These are phyloP conservation scores for Microcaecilia unicolor DNA, from an alignment of 2,797 vertebrate genomes.

Conservation along the genomic window DNA sequence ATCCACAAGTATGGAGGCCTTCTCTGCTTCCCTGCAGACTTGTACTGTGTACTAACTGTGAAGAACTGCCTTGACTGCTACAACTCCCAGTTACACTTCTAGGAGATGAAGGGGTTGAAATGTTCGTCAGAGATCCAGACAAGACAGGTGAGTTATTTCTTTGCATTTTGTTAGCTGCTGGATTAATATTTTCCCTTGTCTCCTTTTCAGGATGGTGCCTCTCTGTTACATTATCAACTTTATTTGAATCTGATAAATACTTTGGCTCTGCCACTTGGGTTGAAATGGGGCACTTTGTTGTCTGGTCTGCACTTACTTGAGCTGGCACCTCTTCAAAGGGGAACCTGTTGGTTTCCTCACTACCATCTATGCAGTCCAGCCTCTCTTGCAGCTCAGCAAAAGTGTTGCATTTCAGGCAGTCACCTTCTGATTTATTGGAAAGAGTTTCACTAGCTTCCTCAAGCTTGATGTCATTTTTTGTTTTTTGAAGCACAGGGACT, in stretches of 20 bases:
- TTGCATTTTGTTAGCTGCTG: slow-evolving; percentile 54
- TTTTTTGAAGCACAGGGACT: slow-evolving; percentile 84
- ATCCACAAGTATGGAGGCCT: slow-evolving; percentile 68
- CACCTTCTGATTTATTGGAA: slow-evolving; percentile 59
- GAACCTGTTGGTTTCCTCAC: slow-evolving; percentile 71
- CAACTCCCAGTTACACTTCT: slow-evolving; percentile 70
- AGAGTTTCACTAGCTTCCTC: slow-evolving; percentile 33
- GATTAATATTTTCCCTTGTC: slow-evolving; percentile 65
- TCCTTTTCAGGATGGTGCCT: slow-evolving; percentile 61
- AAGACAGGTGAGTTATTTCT: slow-evolving; percentile 54
- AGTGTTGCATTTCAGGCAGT: slow-evolving; percentile 93
- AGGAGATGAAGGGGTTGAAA: slow-evolving; percentile 63
- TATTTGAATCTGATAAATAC: slow-evolving; percentile 39
- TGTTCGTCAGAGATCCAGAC: slow-evolving; percentile 22
- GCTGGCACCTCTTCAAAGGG: slow-evolving; percentile 68
- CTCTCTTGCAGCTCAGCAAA: slow-evolving; percentile 95
- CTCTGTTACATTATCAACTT: slow-evolving; percentile 53
- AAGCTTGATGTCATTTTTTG: slow-evolving; percentile 51
- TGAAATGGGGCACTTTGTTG: slow-evolving; percentile 38
- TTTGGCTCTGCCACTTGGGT: slow-evolving; percentile 32
- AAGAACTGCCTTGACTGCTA: slow-evolving; percentile 47
- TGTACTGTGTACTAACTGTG: slow-evolving; percentile 63
- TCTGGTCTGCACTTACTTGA: slow-evolving; percentile 39
- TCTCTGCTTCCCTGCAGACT: slow-evolving; percentile 82
- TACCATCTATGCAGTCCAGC: slow-evolving; percentile 88